Evolutionary conservation across 2,113 vertebrate species (phyloP), one percentile per base, ranked within the genome.

Genomic region (Scolopax mira): DNA sequence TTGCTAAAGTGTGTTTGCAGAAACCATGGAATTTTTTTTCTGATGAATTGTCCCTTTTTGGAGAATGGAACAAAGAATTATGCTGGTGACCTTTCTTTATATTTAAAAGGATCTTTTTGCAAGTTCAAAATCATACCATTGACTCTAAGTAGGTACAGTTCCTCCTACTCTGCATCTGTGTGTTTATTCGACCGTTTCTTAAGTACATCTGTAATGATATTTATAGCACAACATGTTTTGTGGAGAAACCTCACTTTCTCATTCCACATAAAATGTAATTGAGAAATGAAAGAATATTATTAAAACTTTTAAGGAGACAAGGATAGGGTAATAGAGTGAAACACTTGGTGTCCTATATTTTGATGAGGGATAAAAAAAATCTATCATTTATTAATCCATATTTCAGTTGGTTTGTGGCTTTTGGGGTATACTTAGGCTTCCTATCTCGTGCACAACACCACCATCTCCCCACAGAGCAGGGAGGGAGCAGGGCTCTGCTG

Each of bases 71-170:
- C 41, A 78, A 83, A 96, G 84, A 97, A 94, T 92, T 95, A 94
- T 87, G 39, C 42, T 93, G 82, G 89, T 98, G 96, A 97, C 95
- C 93, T 98, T 98, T 97, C 90, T 75, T 96, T 93, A 18, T 66
- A 87, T 82, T 89, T 97, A 95, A 86, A 71, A 80, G 70, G 24
- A 64, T 92, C 46, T 39, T 85, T 83, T 90, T 58, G 42, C 44
- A 85, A 65, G 62, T 49, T 82, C 80, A 87, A 71, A 90, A 72
- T 91, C 55, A 11, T 66, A 30, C 35, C 28, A 12, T 19, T 10
- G 10, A 6, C 16, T 80, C 21, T 74, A 79, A 91, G 51, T 30
- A 77, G 88, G 70, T 89, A 48, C 10, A 31, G 35, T 21, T 60
- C 51, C 66, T 85, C 60, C n/a, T 67, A 51, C 55, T 78, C 61